These are phyloP conservation scores for Elachura formosa DNA, from an alignment of 2,113 vertebrate genomes.

Conservation along the genomic window DNA sequence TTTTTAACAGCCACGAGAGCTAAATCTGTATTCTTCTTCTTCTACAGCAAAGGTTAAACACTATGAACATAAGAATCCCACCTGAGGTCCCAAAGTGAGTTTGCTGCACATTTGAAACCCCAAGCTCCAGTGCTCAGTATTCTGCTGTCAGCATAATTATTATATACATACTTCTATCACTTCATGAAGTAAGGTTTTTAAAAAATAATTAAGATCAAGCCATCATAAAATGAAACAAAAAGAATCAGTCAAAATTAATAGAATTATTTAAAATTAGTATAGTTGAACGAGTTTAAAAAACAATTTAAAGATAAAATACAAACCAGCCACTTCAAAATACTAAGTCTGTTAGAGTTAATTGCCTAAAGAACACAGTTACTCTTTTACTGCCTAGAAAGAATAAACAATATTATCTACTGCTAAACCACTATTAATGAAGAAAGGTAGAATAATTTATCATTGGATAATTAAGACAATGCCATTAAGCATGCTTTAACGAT, in stretches of 20 bases:
- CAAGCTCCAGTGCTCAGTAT: background rate
- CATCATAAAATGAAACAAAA: background rate
- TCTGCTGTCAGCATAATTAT: background rate
- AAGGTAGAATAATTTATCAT: constrained; percentile 76
- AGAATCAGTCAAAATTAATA: constrained; percentile 4
- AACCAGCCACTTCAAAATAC: constrained; percentile 62
- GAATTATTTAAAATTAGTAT: constrained; percentile 56
- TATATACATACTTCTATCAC: background rate
- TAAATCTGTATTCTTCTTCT: background rate
- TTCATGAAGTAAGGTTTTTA: background rate
- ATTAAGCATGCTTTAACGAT: constrained; percentile 72
- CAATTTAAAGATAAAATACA: constrained; percentile 56
- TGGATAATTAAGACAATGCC: constrained; percentile 71
- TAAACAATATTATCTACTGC: constrained; percentile 70
- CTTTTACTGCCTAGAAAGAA: constrained; percentile 46
- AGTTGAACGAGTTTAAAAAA: constrained; percentile 53
- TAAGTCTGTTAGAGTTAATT: constrained; percentile 51
- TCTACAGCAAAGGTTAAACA: background rate
- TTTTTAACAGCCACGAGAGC: background rate
- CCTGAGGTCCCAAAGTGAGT: background rate
- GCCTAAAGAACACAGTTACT: constrained; percentile 56
- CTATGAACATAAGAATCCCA: fast-evolving
- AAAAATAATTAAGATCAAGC: background rate
- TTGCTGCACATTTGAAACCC: background rate
- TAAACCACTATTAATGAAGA: constrained; percentile 67